Evolutionary conservation across 2,888 invertebrate genomes (phyloP).

Genomic region (Coleophora flavipennella): DNA sequence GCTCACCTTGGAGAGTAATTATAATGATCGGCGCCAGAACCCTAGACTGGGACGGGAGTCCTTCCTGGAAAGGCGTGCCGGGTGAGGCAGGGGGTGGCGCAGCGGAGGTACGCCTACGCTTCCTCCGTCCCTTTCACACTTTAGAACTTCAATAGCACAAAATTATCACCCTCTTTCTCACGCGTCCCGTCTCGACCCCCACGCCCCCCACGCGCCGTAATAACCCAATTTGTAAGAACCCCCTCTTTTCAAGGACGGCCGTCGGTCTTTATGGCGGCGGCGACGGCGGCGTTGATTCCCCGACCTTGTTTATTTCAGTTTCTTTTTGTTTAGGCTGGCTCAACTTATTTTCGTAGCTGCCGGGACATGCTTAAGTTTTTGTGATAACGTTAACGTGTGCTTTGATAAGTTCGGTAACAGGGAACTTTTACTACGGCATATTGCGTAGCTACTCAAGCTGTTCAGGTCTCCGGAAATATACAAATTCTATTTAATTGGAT

Average conservation of each 20-base stretch:
- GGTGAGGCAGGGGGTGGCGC: constrained; percentile 52
- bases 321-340: constrained; percentile 70
- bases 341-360: constrained; percentile 63
- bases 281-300: constrained; percentile 70
- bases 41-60: constrained; percentile 61
- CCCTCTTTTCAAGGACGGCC: constrained; percentile 73
- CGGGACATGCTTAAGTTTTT: constrained; percentile 46
- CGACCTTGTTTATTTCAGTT: constrained; percentile 73
- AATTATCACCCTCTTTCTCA: constrained; percentile 31
- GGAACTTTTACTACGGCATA: constrained; percentile 25
- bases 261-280: constrained; percentile 72
- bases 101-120: constrained; percentile 63
- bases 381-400: constrained; percentile 28
- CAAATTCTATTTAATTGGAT: constrained; percentile 43
- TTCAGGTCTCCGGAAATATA: constrained; percentile 30
- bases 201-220: constrained; percentile 63
- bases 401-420: constrained; percentile 34
- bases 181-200: constrained; percentile 53
- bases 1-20: constrained; percentile 72
- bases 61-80: constrained; percentile 68
- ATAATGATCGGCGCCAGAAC: constrained; percentile 70
- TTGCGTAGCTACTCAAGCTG: constrained; percentile 34
- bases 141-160: constrained; percentile 17
- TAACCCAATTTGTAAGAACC: constrained; percentile 74
- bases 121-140: constrained; percentile 35